These are phyloP conservation scores for Dinoponera quadriceps DNA, from an alignment of 1,140 invertebrate species.

Conservation along the genomic window DNA sequence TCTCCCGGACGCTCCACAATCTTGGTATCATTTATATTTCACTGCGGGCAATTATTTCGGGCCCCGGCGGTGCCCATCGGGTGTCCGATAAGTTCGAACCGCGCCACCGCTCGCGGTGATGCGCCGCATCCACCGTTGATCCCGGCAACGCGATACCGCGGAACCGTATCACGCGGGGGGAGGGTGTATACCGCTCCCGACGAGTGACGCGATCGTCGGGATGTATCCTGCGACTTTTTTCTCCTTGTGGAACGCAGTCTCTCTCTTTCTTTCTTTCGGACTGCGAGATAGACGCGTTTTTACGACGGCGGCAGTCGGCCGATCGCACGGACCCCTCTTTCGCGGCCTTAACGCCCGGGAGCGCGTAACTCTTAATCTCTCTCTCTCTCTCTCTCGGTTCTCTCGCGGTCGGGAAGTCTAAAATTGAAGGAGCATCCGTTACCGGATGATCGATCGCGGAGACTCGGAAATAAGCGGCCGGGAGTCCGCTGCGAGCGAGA, in stretches of 20 bases:
- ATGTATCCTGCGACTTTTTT: neutral
- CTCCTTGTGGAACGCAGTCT: no score
- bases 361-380: conserved; percentile 21
- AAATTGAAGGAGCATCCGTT: conserved; percentile 49
- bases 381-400: neutral
- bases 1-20: conserved; percentile 73
- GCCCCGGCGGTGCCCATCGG: conserved; percentile 78
- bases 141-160: conserved; percentile 27
- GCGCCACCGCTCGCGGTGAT: conserved; percentile 59
- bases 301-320: neutral
- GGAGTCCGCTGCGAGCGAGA: conserved; percentile 39
- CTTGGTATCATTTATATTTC: conserved; percentile 83
- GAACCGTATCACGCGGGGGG: conserved; percentile 15
- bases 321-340: neutral
- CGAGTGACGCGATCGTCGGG: conserved; percentile 14
- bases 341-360: conserved; percentile 15
- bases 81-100: conserved; percentile 75
- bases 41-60: conserved; percentile 82
- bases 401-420: conserved; percentile 40
- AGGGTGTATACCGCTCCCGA: no score
- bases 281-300: conserved; percentile 45
- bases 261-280: neutral
- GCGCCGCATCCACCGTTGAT: conserved; percentile 42
- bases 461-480: conserved; percentile 63
- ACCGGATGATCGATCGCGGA: conserved; percentile 48